A percentile compares a stretch with the other conserved stretches of the same genome.
These are phyloP conservation scores for Rhyacophila evoluta DNA, from an alignment of 2,888 invertebrate species.

Conservation along the genomic window DNA sequence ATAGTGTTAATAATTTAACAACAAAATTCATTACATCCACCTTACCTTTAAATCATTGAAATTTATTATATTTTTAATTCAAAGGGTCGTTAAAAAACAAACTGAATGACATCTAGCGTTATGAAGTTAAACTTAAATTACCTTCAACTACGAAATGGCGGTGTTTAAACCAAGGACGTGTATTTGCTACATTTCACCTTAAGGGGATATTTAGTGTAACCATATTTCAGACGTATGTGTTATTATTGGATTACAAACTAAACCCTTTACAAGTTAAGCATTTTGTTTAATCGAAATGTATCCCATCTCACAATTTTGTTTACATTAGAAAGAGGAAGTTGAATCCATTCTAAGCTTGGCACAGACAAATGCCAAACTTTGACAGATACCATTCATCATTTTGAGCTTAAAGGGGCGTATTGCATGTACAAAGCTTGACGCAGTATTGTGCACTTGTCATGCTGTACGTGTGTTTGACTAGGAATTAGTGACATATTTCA, in stretches of 20 bases:
- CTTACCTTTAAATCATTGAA: too few relatives aligned
- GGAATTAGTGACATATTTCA: constrained; percentile 3
- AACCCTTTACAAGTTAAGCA: too few relatives aligned
- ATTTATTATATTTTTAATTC: too few relatives aligned
- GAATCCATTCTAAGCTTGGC: background rate
- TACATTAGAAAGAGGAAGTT: constrained; percentile 7
- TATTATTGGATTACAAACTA: background rate
- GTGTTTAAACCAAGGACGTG: too few relatives aligned
- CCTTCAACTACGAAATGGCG: too few relatives aligned
- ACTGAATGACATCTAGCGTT: too few relatives aligned
- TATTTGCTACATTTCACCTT: too few relatives aligned
- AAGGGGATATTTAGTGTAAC: background rate
- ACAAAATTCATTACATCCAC: too few relatives aligned
- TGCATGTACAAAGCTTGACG: background rate
- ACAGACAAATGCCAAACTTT: constrained; percentile 5
- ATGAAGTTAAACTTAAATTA: too few relatives aligned
- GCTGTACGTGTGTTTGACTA: background rate
- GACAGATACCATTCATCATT: constrained; percentile 14
- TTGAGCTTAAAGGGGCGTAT: background rate
- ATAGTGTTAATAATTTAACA: too few relatives aligned
- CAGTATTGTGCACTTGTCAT: background rate
- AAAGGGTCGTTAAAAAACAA: too few relatives aligned
- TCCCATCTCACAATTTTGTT: background rate
- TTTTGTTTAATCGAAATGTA: constrained; percentile 1
- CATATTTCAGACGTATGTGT: background rate